Conservation (phyloP, 2,113 vertebrate species). For the Lontra canadensis region DNA sequence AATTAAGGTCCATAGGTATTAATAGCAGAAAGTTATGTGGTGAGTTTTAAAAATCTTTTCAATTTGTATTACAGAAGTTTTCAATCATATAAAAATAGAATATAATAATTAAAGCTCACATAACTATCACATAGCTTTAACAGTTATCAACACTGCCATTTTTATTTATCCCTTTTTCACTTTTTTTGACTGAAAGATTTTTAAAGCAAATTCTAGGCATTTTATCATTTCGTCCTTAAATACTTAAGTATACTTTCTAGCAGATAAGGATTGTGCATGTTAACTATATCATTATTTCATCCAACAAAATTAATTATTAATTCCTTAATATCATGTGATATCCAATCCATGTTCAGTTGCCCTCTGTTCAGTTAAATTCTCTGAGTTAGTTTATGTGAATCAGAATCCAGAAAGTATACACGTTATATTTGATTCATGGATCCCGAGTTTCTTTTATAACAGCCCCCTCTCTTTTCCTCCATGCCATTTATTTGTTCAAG, state of each 20-base stretch:
- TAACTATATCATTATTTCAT: neutral
- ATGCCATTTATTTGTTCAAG: neutral
- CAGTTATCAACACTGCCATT: neutral
- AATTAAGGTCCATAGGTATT: neutral
- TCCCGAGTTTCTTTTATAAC: neutral
- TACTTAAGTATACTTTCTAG: neutral
- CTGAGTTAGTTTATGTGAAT: constrained; percentile 28
- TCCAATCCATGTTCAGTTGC: neutral
- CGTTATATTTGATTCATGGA: neutral
- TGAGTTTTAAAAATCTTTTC: neutral
- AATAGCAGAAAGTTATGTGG: neutral
- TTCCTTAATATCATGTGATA: neutral
- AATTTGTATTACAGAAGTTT: constrained; percentile 28
- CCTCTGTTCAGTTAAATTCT: neutral
- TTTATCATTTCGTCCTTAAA: neutral
- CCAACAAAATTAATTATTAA: neutral
- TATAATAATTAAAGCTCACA: neutral
- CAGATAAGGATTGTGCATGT: neutral
- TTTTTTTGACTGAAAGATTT: neutral
- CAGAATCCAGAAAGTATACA: neutral
- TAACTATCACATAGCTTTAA: neutral
- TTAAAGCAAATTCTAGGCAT: neutral
- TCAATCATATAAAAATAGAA: neutral
- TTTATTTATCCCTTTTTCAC: neutral
- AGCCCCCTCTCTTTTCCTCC: too few species aligned